These are phyloP conservation scores for Chelidonichthys spinosus DNA, from an alignment of 2,797 vertebrate species.

Conservation along the genomic window DNA sequence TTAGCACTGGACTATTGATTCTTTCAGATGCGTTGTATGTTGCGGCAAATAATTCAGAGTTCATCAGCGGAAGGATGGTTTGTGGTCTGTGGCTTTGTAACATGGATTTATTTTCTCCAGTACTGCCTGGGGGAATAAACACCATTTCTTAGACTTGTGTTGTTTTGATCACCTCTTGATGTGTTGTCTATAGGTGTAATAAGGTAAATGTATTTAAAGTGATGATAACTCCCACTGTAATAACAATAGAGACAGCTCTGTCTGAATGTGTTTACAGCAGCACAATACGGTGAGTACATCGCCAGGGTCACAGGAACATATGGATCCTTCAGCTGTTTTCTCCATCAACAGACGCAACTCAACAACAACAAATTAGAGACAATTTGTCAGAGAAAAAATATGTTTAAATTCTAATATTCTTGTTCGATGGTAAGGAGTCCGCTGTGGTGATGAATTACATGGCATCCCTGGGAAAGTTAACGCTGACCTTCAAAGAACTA, in stretches of 20 bases:
- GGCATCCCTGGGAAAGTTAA: slow-evolving; percentile 34
- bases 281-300: background rate
- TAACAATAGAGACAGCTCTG: background rate
- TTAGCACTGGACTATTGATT: background rate
- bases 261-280: background rate
- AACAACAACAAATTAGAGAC: slow-evolving; percentile 19
- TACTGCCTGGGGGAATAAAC: background rate
- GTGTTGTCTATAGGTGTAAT: background rate
- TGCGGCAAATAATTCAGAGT: background rate
- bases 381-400: slow-evolving; percentile 9
- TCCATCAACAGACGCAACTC: background rate
- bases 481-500: slow-evolving; percentile 34
- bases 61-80: background rate
- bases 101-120: background rate
- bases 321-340: slow-evolving; percentile 37
- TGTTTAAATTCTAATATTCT: background rate
- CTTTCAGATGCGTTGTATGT: background rate
- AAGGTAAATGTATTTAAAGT: background rate
- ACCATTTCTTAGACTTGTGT: background rate
- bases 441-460: slow-evolving; percentile 36
- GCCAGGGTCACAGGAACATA: slow-evolving; percentile 42
- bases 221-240: background rate
- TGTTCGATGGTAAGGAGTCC: background rate
- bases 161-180: background rate
- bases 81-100: background rate